These are phyloP conservation scores for Pimpla rufipes DNA, from an alignment of 2,888 invertebrate genomes.

Conservation along the genomic window DNA sequence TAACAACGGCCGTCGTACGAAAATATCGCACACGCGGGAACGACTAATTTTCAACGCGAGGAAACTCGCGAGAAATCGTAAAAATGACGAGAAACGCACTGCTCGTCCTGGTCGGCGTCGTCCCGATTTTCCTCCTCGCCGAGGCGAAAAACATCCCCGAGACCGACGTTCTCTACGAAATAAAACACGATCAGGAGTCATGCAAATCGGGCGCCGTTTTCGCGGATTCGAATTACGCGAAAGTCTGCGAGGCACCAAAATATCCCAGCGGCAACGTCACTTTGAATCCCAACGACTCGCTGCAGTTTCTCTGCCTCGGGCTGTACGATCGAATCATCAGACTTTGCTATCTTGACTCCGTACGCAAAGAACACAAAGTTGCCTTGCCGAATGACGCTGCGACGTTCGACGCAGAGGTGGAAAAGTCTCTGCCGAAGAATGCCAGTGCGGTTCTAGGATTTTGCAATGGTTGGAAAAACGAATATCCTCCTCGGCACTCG, in stretches of 20 bases:
- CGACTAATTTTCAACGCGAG: too few species aligned
- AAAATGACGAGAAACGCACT: constrained; percentile 49
- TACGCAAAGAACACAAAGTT: too few species aligned
- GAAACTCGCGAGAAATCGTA: too few species aligned
- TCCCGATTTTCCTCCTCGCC: not conserved
- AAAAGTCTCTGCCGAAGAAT: constrained; percentile 2
- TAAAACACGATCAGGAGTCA: constrained; percentile 24
- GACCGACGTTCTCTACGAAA: constrained; percentile 31
- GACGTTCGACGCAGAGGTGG: constrained; percentile 61
- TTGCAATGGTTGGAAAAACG: constrained; percentile 60
- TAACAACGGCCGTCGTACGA: constrained; percentile 7
- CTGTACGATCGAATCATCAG: constrained; percentile 70
- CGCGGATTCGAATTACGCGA: constrained; percentile 37
- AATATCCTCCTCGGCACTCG: constrained; percentile 38
- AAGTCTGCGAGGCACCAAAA: constrained; percentile 35
- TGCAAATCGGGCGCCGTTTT: constrained; percentile 16
- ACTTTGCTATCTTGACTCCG: constrained; percentile 62
- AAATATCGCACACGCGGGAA: not conserved
- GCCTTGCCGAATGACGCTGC: not conserved
- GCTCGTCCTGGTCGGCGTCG: constrained; percentile 20
- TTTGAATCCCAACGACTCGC: not conserved
- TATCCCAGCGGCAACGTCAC: not conserved
- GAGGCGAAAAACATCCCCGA: not conserved
- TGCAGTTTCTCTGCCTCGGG: constrained; percentile 73
- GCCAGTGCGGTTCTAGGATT: not conserved